Base-by-base conservation (phyloP, 2,113 vertebrate genomes). In the Istiophorus platypterus region DNA sequence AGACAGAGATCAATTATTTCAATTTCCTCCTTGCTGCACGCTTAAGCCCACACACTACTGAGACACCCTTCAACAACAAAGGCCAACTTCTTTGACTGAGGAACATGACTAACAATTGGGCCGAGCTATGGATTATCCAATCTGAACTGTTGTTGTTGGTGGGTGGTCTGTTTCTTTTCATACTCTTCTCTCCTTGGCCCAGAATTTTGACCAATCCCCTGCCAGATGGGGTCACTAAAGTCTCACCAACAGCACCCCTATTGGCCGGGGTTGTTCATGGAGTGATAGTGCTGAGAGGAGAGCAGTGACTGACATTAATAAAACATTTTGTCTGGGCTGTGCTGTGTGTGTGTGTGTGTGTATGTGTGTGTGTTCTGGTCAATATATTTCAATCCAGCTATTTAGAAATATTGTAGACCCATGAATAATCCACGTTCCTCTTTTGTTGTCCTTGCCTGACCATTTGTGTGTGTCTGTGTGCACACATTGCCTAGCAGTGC, bases 151-250 rank as follows among this genome's bases (percentile, higher is more conserved):
- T 54, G 83, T 91, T 89, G 85, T 62, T 91, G 80, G 70, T 90
- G 90, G 91, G 91, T 91, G 91, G 91, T 85, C 87, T 81, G 58
- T 59, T 56, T 76, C 59, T 37, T 68, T 77, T 29, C 31, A 29
- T 56, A 14, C 71, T 69, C 31, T 67, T 69, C 31, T 84, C 57
- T 66, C 57, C 62, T 66, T 79, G 71, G 85, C 31, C 73, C 57
- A 26, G 31, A 18, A 24, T 80, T 84, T 80, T 37, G 78, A 76
- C 91, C 91, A 93, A 94, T 93, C 86, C 63, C 76, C 86, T 74
- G 85, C 90, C 93, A 93, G 91, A 93, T 89, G 90, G 91, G 92
- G 92, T 93, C 94, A 93, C 79, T 85, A 87, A 87, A 89, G 86
- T 85, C 80, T 93, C 85, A 84, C 86, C 72, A 52, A 86, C 84